Percentiles rank a stretch among this genome's conserved stretches.
Conservation (phyloP, 2,797 vertebrate genomes). For the Eulemur rubriventer region DNA sequence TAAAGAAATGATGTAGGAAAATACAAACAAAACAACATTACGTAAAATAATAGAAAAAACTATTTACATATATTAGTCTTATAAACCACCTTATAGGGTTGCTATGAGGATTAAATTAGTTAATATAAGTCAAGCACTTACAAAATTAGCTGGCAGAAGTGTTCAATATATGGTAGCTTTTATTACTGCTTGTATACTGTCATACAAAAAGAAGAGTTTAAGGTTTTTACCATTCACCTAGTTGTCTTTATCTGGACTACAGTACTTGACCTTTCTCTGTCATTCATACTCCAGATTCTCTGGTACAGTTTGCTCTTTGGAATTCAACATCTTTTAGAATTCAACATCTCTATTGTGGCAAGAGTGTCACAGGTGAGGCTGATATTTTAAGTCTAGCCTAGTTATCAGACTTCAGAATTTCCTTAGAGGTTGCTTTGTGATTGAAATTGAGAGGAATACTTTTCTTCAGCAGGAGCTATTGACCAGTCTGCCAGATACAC, state of each 20-base stretch:
- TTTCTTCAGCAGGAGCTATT: constrained; percentile 77
- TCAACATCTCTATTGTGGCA: constrained; percentile 20
- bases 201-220: not conserved
- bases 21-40: not conserved
- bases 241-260: not conserved
- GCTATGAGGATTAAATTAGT: not conserved
- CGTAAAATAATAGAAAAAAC: not conserved
- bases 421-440: constrained; percentile 53
- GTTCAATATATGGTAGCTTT: not conserved
- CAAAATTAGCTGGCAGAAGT: not conserved
- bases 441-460: constrained; percentile 77
- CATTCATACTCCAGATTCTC: not conserved
- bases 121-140: not conserved
- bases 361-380: not conserved
- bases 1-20: not conserved
- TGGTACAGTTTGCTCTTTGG: not conserved
- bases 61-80: not conserved
- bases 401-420: constrained; percentile 52
- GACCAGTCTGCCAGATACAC: constrained; percentile 72
- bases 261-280: not conserved
- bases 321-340: not conserved
- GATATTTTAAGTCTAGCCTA: constrained; percentile 30
- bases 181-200: not conserved
- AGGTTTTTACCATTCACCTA: not conserved
- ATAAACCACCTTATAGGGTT: not conserved